phyloP scores from a whole-genome alignment of 2,113 vertebrate genomes.

The Pedetes capensis region DNA sequence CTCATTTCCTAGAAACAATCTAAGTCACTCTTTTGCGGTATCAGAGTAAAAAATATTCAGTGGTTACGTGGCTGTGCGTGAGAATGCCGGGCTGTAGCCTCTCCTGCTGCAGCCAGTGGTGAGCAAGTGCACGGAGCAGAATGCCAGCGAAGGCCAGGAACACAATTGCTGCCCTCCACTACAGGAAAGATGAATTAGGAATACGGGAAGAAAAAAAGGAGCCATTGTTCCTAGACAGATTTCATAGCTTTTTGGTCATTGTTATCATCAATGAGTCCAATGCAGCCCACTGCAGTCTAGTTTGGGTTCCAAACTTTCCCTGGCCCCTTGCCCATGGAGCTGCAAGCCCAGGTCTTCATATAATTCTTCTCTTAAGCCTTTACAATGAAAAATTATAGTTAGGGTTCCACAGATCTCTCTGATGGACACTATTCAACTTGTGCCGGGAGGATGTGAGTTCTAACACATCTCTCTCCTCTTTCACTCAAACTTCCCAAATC shows the following conservation, averaged over 20 bases:
- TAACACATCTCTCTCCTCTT: neutral
- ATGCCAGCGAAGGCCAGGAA: neutral
- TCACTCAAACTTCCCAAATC: neutral
- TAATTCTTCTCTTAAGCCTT: neutral
- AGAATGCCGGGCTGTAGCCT: neutral
- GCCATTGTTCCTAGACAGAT: neutral
- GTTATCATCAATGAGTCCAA: neutral
- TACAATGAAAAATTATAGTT: neutral
- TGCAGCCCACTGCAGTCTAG: neutral
- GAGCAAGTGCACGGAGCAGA: neutral
- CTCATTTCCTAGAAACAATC: conserved; percentile 29
- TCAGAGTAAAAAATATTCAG: neutral
- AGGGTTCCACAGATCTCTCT: neutral
- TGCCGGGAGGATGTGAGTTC: neutral
- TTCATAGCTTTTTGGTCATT: neutral
- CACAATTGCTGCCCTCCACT: neutral
- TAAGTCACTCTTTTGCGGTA: conserved; percentile 1
- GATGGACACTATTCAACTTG: neutral
- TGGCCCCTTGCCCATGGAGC: neutral
- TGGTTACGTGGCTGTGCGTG: neutral
- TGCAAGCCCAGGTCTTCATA: neutral
- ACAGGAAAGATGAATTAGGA: neutral
- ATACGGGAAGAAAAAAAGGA: neutral
- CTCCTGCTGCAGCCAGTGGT: neutral
- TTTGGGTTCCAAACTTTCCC: neutral